Base-by-base conservation (phyloP, 2,797 vertebrate genomes). In the Okamejei kenojei region DNA sequence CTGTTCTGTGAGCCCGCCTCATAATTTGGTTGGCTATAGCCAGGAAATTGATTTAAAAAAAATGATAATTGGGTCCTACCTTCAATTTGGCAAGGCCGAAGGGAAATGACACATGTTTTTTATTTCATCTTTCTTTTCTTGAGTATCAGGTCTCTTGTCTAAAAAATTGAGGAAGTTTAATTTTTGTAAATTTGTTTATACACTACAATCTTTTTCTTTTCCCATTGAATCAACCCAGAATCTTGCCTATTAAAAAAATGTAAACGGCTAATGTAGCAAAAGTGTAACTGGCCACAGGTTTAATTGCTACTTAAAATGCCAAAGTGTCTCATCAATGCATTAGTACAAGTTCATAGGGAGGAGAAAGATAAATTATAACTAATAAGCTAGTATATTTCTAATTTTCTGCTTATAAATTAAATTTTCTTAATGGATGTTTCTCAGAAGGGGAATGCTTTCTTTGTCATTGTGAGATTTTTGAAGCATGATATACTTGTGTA, bases 401-500 rank as follows among this genome's bases (percentile, higher is more conserved):
- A 80, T 80, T 19, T 80, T 80, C 38, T 80, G 79, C 0, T 29
- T n/a, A 29, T 15, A 63, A 86, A 86, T 65, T n/a, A 84, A 45
- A 65, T 86, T 86, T 86, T 63, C 82, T 17, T 86, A 86, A 86
- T 86, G 82, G 54, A 86, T 29, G 23, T 11, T 63, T 65, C 82
- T 86, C 82, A 63, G 13, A n/a, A 86, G 82, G 11, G 15, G 26
- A 82, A 82, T 10, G 80, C 77, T 35, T 82, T 82, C 2, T 82
- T 82, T 45, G 54, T 58, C 1, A 32, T 17, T 61, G 29, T 32
- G 13, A 11, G 29, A 86, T 86, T 86, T 63, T 86, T 86, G n/a
- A 58, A 61, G 58, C 29, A 29, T 29, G 7, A 32, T 58, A 26
- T n/a, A 63, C 15, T 86, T 29, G 11, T 4, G 26, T 26, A 84